Percentiles rank a stretch among this genome's conserved stretches.
Conservation (phyloP, 2,797 vertebrate genomes). For the Eurystomus glaucurus region DNA sequence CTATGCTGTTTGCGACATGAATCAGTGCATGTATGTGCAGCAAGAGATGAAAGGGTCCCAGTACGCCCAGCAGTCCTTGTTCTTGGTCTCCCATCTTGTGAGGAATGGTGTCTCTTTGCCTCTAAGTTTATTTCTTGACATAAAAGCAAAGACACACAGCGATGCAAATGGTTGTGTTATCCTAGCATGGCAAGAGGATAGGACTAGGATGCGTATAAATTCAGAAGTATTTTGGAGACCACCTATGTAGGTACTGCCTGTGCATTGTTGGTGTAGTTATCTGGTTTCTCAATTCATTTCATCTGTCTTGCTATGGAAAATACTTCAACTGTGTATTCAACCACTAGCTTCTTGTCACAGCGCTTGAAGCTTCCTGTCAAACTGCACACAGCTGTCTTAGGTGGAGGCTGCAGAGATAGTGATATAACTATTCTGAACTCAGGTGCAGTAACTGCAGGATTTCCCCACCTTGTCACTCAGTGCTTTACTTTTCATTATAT, state of each 20-base stretch:
- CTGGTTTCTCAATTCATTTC: neutral
- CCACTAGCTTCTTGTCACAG: neutral
- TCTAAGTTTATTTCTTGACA: neutral
- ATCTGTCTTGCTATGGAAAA: neutral
- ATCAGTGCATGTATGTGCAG: neutral
- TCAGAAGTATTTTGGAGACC: neutral
- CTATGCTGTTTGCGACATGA: neutral
- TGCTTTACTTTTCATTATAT: neutral
- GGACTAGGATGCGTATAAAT: neutral
- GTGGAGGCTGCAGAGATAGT: neutral
- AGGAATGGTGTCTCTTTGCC: neutral
- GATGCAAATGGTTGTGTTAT: neutral
- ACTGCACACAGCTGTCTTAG: neutral
- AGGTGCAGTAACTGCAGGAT: neutral
- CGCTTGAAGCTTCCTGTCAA: slow-evolving; percentile 10
- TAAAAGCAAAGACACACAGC: neutral
- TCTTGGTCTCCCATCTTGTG: neutral
- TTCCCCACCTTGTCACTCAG: neutral
- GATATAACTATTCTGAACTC: neutral
- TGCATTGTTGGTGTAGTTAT: neutral
- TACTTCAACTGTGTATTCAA: neutral
- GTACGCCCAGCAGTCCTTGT: neutral
- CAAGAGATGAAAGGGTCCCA: neutral
- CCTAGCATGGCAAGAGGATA: neutral
- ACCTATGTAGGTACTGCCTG: neutral